These are phyloP conservation scores for Amphiduros pacificus DNA, from an alignment of 2,888 invertebrate species.

Conservation along the genomic window DNA sequence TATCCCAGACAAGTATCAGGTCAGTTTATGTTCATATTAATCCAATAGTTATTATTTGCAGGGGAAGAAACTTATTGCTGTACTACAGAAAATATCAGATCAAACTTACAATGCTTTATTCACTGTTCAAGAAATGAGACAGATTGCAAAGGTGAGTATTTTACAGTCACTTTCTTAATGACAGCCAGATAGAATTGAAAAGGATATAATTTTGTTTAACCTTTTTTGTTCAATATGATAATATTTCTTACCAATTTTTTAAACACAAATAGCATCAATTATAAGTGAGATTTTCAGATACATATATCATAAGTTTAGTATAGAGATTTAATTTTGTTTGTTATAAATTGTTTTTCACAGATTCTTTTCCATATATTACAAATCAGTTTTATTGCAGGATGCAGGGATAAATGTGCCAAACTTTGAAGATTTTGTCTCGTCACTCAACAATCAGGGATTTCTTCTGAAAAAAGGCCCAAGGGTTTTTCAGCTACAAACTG, in stretches of 20 bases:
- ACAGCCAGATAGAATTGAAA: neutral
- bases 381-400: constrained; percentile 48
- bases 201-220: neutral
- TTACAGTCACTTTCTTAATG: neutral
- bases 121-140: constrained; percentile 74
- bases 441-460: constrained; percentile 83
- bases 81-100: constrained; percentile 70
- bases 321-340: too few species aligned
- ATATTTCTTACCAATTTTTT: too few species aligned
- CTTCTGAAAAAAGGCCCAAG: constrained; percentile 74
- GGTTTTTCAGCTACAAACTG: constrained; percentile 31
- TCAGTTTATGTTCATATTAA: too few species aligned
- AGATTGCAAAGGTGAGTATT: constrained; percentile 65
- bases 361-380: neutral
- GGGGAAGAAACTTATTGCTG: constrained; percentile 74
- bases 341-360: too few species aligned
- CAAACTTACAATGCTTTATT: constrained; percentile 73
- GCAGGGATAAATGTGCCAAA: constrained; percentile 70
- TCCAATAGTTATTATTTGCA: constrained; percentile 27
- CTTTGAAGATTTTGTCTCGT: constrained; percentile 72
- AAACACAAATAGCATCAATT: too few species aligned
- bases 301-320: too few species aligned
- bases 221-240: too few species aligned
- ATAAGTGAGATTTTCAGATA: too few species aligned
- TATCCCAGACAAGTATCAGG: too few species aligned